These are phyloP conservation scores for Ceyx margarethae DNA, from an alignment of 2,113 vertebrate genomes.

Conservation along the genomic window DNA sequence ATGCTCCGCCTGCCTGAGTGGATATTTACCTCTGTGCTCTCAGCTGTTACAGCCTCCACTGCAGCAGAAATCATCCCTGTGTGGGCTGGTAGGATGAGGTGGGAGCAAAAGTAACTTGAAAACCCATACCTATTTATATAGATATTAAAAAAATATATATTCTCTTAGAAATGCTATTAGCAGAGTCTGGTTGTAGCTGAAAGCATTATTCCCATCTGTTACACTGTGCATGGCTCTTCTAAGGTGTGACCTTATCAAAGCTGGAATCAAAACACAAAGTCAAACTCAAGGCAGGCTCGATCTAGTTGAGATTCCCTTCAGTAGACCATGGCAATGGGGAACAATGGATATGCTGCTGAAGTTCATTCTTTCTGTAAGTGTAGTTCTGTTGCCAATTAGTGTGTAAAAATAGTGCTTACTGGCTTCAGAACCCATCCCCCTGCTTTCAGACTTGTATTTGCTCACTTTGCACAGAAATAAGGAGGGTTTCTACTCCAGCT, in stretches of 20 bases:
- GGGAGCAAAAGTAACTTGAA: conserved; percentile 24
- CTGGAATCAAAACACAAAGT: conserved; percentile 75
- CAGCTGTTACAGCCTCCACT: conserved; percentile 39
- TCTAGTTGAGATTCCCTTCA: conserved; percentile 72
- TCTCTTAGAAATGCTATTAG: conserved; percentile 56
- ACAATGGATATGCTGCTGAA: conserved; percentile 62
- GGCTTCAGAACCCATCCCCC: background rate
- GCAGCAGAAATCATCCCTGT: conserved; percentile 26
- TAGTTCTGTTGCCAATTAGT: background rate
- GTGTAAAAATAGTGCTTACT: background rate
- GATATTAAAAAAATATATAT: conserved; percentile 49
- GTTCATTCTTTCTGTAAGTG: conserved; percentile 12
- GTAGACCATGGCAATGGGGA: conserved; percentile 55
- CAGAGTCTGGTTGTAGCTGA: conserved; percentile 64
- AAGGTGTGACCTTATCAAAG: conserved; percentile 78
- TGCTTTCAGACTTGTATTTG: background rate
- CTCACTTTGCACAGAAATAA: background rate
- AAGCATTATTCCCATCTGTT: conserved; percentile 72
- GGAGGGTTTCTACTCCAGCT: background rate
- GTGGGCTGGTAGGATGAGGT: conserved; percentile 48
- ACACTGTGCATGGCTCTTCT: conserved; percentile 62
- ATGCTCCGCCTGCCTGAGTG: background rate
- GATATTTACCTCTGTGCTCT: conserved; percentile 23
- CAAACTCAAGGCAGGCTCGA: conserved; percentile 70
- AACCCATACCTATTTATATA: conserved; percentile 17